Percentiles rank a stretch among this genome's conserved stretches.
Evolutionary conservation across 2,797 vertebrate genomes (phyloP).

Genomic region (Periparus ater): DNA sequence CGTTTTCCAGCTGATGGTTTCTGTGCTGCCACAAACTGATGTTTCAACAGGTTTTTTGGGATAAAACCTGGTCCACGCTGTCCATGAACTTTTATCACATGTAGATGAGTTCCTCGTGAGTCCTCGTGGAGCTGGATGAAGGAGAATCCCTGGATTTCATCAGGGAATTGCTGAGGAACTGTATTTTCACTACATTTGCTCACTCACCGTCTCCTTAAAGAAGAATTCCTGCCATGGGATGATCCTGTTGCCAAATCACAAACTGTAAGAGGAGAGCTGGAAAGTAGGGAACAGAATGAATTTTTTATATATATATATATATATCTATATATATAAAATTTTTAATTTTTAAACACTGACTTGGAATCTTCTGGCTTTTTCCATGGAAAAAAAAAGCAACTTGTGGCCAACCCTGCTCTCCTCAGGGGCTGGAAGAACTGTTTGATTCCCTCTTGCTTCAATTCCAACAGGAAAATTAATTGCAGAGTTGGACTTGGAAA

Average conservation of each 20-base stretch:
- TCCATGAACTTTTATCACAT: rapidly evolving
- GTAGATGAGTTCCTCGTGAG: background rate
- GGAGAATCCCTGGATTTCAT: background rate
- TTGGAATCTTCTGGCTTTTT: background rate
- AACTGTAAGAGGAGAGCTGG: background rate
- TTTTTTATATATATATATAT: background rate
- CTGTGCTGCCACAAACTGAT: background rate
- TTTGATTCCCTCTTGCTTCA: background rate
- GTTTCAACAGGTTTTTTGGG: background rate
- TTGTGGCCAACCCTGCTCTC: background rate
- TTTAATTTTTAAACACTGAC: background rate
- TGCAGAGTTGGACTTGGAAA: background rate
- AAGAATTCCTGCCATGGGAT: background rate
- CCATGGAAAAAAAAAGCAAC: background rate
- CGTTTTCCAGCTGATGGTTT: background rate
- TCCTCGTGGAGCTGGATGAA: background rate
- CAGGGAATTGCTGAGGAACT: background rate
- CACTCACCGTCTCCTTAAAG: background rate
- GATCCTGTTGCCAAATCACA: background rate
- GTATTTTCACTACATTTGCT: background rate
- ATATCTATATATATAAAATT: background rate
- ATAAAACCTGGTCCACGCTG: background rate
- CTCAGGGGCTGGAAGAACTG: background rate
- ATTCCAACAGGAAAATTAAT: background rate
- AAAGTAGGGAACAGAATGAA: background rate